phyloP scores from a whole-genome alignment of 1,140 invertebrate genomes.

The Hormaphis cornu region DNA sequence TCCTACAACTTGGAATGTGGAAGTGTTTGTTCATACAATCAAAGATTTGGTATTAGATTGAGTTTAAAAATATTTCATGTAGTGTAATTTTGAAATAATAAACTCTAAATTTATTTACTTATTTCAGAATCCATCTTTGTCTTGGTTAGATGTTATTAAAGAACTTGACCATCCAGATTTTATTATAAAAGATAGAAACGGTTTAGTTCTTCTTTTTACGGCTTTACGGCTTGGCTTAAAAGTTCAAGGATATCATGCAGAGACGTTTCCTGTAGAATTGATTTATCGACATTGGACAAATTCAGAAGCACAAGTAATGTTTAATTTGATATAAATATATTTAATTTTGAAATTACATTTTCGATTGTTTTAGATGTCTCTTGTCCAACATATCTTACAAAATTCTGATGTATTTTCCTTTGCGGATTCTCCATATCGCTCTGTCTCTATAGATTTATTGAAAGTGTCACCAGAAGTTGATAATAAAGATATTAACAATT shows the following conservation, averaged over 20 bases:
- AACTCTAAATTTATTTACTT: slow-evolving; percentile 7
- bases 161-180: slow-evolving; percentile 88
- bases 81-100: neutral
- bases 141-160: slow-evolving; percentile 85
- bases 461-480: slow-evolving; percentile 82
- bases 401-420: slow-evolving; percentile 91
- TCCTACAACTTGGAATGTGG: slow-evolving; percentile 78
- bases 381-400: slow-evolving; percentile 76
- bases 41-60: slow-evolving; percentile 63
- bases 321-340: neutral
- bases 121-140: slow-evolving; percentile 57
- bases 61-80: slow-evolving; percentile 6
- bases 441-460: slow-evolving; percentile 75
- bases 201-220: slow-evolving; percentile 68
- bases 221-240: slow-evolving; percentile 66
- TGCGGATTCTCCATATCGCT: slow-evolving; percentile 77
- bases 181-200: slow-evolving; percentile 72
- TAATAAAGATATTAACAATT: slow-evolving; percentile 81
- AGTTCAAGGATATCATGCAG: slow-evolving; percentile 57
- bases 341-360: neutral
- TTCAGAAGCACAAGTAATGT: slow-evolving; percentile 62
- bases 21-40: slow-evolving; percentile 80
- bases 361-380: slow-evolving; percentile 62
- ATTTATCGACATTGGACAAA: slow-evolving; percentile 88
- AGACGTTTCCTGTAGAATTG: slow-evolving; percentile 78